Percentiles rank a stretch among this genome's conserved stretches.
These are phyloP conservation scores for Ctenopoma multispine DNA, from an alignment of 2,797 vertebrate genomes.

Conservation along the genomic window DNA sequence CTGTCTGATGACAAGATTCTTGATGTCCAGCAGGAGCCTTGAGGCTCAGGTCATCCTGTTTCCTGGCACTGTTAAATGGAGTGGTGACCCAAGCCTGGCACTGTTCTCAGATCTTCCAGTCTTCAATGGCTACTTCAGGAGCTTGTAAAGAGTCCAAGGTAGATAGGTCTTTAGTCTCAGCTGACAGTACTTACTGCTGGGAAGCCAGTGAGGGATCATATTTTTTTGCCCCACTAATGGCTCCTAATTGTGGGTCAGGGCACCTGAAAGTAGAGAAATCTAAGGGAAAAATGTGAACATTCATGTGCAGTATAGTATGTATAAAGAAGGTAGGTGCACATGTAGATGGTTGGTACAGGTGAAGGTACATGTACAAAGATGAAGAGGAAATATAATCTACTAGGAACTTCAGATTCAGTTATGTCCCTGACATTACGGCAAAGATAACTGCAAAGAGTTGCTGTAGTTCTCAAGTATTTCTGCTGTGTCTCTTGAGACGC, in stretches of 20 bases:
- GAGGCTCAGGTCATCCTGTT: conserved; percentile 52
- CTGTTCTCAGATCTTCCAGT: conserved; percentile 57
- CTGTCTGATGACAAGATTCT: conserved; percentile 47
- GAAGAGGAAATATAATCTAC: background rate
- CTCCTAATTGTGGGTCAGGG: background rate
- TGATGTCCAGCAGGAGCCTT: conserved; percentile 35
- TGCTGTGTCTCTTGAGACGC: too few species aligned
- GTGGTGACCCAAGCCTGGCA: conserved; percentile 40
- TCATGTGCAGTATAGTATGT: too few species aligned
- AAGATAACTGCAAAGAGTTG: too few species aligned
- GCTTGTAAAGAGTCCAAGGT: conserved; percentile 51
- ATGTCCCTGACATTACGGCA: too few species aligned
- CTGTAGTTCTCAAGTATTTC: too few species aligned
- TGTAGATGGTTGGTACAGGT: background rate
- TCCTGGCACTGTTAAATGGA: conserved; percentile 60
- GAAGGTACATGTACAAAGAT: too few species aligned
- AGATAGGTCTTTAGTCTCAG: conserved; percentile 57
- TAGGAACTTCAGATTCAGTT: too few species aligned
- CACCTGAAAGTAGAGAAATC: background rate
- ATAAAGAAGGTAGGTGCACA: too few species aligned
- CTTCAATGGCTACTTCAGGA: conserved; percentile 43
- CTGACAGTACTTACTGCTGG: background rate
- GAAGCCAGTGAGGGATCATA: background rate
- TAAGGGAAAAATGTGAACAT: background rate
- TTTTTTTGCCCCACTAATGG: background rate